phyloP scores from a whole-genome alignment of 2,113 vertebrate species.

The Beaufortia kweichowensis region DNA sequence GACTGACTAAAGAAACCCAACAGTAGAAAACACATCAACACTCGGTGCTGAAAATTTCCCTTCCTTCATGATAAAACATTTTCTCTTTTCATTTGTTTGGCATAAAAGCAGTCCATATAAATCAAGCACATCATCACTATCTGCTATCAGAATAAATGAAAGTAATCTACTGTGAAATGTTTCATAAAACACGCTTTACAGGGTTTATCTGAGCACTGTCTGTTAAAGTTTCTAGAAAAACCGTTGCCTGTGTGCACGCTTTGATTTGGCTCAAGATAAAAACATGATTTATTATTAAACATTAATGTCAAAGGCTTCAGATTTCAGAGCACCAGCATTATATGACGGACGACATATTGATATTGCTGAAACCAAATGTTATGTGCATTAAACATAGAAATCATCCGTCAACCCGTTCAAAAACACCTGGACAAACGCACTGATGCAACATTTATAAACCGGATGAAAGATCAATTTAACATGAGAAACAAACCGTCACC shows the following conservation, averaged over 20 bases:
- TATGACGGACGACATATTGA: background rate
- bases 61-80: too few species aligned
- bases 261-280: slow-evolving; percentile 7
- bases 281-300: background rate
- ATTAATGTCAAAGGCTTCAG: background rate
- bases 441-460: too few species aligned
- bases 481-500: background rate
- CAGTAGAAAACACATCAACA: slow-evolving; percentile 51
- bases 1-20: slow-evolving; percentile 53
- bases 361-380: background rate
- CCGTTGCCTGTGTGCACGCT: background rate
- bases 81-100: too few species aligned
- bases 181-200: background rate
- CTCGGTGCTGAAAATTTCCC: slow-evolving; percentile 52
- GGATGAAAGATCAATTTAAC: background rate
- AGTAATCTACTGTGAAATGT: background rate
- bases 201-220: background rate
- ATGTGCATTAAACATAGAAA: too few species aligned
- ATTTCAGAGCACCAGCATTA: slow-evolving; percentile 19
- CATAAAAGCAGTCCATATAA: background rate
- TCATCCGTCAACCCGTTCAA: too few species aligned
- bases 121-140: background rate
- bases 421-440: too few species aligned
- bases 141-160: background rate
- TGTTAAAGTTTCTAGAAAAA: background rate